Percentiles rank a stretch among this genome's conserved stretches.
phyloP scores from a whole-genome alignment of 2,888 invertebrate genomes.

The Acleris literana region DNA sequence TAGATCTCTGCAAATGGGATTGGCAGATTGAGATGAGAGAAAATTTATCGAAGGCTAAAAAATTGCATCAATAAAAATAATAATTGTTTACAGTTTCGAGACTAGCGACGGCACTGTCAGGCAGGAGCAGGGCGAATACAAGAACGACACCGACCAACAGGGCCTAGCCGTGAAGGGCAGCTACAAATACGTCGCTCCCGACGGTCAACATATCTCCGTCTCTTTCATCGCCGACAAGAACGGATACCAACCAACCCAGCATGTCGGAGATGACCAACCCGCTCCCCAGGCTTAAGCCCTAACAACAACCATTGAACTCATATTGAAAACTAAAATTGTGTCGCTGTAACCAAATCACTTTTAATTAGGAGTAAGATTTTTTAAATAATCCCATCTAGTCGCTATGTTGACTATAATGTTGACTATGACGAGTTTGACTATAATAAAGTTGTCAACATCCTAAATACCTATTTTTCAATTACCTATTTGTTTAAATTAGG shows the following conservation, averaged over 20 bases:
- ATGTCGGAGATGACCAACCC: constrained; percentile 50
- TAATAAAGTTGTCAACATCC: constrained; percentile 31
- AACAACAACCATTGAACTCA: neutral
- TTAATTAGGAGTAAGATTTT: constrained; percentile 24
- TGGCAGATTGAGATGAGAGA: too few relatives aligned
- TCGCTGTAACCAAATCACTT: constrained; percentile 43
- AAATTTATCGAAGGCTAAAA: too few relatives aligned
- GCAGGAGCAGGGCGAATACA: constrained; percentile 86
- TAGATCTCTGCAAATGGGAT: too few relatives aligned
- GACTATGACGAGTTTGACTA: constrained; percentile 19
- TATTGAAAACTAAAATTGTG: constrained; percentile 1
- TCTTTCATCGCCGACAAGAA: constrained; percentile 85
- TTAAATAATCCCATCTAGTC: constrained; percentile 9
- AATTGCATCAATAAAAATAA: too few relatives aligned
- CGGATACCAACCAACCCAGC: constrained; percentile 82
- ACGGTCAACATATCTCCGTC: constrained; percentile 85
- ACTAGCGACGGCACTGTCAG: constrained; percentile 87
- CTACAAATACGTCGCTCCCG: constrained; percentile 85
- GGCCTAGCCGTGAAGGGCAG: constrained; percentile 85
- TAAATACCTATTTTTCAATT: constrained; percentile 1
- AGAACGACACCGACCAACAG: constrained; percentile 86
- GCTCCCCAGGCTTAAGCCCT: constrained; percentile 38
- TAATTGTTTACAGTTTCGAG: constrained; percentile 76
- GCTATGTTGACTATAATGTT: too few relatives aligned
- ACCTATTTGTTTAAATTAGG: neutral